These are phyloP conservation scores for Bradypodion pumilum DNA, from an alignment of 2,797 vertebrate species.

Conservation along the genomic window DNA sequence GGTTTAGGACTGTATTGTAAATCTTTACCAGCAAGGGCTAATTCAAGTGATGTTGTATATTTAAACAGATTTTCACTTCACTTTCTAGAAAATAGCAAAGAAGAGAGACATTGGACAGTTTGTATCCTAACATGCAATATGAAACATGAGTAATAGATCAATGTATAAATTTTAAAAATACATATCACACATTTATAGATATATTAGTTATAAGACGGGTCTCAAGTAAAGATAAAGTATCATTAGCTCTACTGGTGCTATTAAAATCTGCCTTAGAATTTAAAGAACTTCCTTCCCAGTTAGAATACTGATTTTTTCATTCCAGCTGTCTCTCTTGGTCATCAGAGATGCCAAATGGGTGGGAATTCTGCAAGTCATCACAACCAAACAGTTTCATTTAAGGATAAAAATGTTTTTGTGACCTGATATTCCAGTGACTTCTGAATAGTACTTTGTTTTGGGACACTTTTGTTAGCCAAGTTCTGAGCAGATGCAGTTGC, in stretches of 20 bases:
- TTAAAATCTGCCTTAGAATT: background rate
- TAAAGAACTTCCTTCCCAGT: background rate
- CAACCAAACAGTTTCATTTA: conserved; percentile 2
- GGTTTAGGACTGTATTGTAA: background rate
- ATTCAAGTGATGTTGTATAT: background rate
- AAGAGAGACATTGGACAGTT: conserved; percentile 36
- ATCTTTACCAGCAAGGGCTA: background rate
- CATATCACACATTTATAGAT: conserved; percentile 25
- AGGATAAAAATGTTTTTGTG: conserved; percentile 28
- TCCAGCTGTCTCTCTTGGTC: conserved; percentile 25
- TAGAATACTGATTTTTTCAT: conserved; percentile 37
- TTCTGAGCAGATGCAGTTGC: conserved; percentile 1
- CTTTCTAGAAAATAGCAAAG: background rate
- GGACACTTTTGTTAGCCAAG: background rate
- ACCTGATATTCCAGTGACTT: background rate
- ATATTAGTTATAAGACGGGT: conserved; percentile 21
- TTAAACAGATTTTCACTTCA: conserved; percentile 1
- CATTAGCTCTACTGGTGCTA: background rate
- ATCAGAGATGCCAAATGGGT: background rate
- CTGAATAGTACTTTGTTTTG: background rate
- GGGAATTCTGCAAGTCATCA: conserved; percentile 32
- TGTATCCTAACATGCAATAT: conserved; percentile 28
- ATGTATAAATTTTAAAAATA: conserved; percentile 54
- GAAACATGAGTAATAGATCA: conserved; percentile 17
- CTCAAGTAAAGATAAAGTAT: background rate